These are phyloP conservation scores for Malacoctenus gilli DNA, from an alignment of 2,797 vertebrate genomes.

Conservation along the genomic window DNA sequence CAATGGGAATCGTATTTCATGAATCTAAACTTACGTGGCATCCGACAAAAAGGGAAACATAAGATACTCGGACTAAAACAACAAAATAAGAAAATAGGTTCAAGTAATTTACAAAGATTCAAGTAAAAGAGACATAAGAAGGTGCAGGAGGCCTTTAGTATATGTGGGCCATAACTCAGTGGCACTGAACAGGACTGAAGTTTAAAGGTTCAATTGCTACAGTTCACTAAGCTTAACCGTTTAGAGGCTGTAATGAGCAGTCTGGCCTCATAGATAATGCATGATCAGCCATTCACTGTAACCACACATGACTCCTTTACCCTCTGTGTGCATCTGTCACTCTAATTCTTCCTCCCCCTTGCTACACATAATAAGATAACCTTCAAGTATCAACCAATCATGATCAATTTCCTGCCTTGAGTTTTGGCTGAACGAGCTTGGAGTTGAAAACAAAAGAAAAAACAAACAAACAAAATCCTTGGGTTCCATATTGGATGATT, in stretches of 20 bases:
- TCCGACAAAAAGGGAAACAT: background rate
- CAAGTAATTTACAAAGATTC: background rate
- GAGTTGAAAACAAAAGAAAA: too few relatives aligned
- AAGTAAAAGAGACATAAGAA: background rate
- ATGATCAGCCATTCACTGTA: constrained; percentile 55
- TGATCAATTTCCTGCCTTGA: too few relatives aligned
- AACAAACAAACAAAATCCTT: too few relatives aligned
- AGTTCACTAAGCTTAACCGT: constrained; percentile 26
- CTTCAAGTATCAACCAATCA: too few relatives aligned
- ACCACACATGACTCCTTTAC: constrained; percentile 46
- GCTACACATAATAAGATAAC: background rate
- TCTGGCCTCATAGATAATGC: constrained; percentile 65
- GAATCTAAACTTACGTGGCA: background rate
- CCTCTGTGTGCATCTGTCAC: constrained; percentile 29
- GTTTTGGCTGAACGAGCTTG: too few relatives aligned
- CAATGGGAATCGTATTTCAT: background rate
- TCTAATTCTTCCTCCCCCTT: constrained; percentile 9
- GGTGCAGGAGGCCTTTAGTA: background rate
- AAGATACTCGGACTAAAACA: background rate
- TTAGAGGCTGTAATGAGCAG: constrained; percentile 55
- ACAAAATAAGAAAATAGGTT: background rate
- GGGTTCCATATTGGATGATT: too few relatives aligned
- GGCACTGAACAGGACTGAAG: constrained; percentile 5
- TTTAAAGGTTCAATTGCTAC: constrained; percentile 33
- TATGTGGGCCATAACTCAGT: background rate